A percentile compares a stretch with the other conserved stretches of the same genome.
phyloP scores from a whole-genome alignment of 2,888 invertebrate genomes.

The Bellardia bayeri region DNA sequence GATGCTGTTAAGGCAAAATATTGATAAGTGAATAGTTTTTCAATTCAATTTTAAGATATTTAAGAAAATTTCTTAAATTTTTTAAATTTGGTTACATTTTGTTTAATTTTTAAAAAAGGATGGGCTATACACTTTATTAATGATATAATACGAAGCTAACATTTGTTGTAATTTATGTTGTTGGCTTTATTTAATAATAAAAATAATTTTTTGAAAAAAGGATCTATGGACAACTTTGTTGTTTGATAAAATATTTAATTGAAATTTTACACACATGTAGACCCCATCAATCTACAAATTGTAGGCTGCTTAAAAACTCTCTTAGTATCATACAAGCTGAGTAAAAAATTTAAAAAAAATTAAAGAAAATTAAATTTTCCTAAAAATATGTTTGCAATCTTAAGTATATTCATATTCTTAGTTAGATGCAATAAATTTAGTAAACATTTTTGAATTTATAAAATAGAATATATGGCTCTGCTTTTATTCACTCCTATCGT shows the following conservation, averaged over 20 bases:
- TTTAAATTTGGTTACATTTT: neutral
- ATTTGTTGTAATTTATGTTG: too few species aligned
- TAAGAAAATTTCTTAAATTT: neutral
- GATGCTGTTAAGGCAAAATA: constrained; percentile 30
- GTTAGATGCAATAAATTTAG: too few species aligned
- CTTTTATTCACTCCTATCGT: too few species aligned
- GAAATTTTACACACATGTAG: neutral
- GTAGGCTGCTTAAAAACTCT: neutral
- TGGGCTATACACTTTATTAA: neutral
- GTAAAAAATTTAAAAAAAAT: neutral
- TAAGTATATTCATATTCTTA: too few species aligned
- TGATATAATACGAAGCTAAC: too few species aligned
- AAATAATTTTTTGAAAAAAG: neutral
- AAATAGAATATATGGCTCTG: too few species aligned
- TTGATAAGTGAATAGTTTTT: constrained; percentile 53
- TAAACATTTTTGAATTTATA: too few species aligned
- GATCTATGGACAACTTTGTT: constrained; percentile 19
- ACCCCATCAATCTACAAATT: neutral
- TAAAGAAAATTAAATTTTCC: too few species aligned
- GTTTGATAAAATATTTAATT: rapidly evolving
- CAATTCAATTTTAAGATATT: neutral
- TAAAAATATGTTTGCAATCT: too few species aligned
- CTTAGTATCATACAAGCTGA: neutral
- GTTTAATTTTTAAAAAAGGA: neutral
- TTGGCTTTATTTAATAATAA: too few species aligned